Evolutionary conservation across 2,888 invertebrate species (phyloP).

Genomic region (Lithosia quadra): DNA sequence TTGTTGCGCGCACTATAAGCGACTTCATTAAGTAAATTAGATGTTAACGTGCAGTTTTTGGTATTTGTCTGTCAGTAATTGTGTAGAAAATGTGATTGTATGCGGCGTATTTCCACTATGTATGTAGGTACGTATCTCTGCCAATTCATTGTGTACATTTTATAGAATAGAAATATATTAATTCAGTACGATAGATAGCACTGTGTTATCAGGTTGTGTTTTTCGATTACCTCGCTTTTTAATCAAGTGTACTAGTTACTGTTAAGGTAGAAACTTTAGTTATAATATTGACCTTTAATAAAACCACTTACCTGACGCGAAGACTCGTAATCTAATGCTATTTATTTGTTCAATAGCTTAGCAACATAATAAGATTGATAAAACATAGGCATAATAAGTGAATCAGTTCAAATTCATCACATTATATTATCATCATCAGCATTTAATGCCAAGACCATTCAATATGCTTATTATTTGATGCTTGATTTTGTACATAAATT

Average conservation of each 20-base stretch:
- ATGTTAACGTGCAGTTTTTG: slow-evolving; percentile 60
- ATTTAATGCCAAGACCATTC: too few relatives aligned
- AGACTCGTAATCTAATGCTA: neutral
- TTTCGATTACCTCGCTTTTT: neutral
- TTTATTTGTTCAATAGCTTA: neutral
- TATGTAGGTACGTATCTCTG: slow-evolving; percentile 59
- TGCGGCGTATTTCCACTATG: slow-evolving; percentile 51
- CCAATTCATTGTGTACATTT: slow-evolving; percentile 21
- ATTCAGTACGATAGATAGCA: slow-evolving; percentile 22
- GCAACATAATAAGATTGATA: neutral
- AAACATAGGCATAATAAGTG: neutral
- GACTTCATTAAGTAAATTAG: slow-evolving; percentile 76
- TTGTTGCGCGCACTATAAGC: slow-evolving; percentile 64
- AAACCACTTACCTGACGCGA: neutral
- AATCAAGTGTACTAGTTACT: neutral
- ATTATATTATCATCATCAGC: neutral
- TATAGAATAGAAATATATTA: slow-evolving; percentile 17
- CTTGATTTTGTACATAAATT: neutral
- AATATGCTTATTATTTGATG: neutral
- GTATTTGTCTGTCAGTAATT: slow-evolving; percentile 73
- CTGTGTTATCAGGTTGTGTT: slow-evolving; percentile 22
- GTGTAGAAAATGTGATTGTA: slow-evolving; percentile 65
- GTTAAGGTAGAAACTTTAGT: neutral
- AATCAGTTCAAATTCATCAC: neutral
- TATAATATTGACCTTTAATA: neutral